These are phyloP conservation scores for Glomeris maerens DNA, from an alignment of 1,140 invertebrate genomes.

Conservation along the genomic window DNA sequence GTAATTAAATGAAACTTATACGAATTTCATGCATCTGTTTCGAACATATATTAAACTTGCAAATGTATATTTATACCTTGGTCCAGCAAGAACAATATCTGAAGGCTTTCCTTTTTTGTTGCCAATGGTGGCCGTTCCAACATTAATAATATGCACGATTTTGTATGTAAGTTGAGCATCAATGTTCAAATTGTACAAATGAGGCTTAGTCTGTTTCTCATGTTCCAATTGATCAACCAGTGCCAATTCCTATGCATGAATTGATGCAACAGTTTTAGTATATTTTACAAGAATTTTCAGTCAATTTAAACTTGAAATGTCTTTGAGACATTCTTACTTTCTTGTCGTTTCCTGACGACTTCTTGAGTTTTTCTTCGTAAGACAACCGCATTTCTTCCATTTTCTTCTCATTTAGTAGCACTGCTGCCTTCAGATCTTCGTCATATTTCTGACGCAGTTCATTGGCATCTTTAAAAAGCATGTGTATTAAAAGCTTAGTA, in stretches of 20 bases:
- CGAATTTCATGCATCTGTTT: too few relatives aligned
- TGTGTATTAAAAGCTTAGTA: not conserved
- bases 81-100: constrained; percentile 38
- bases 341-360: constrained; percentile 28
- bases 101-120: constrained; percentile 31
- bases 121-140: constrained; percentile 35
- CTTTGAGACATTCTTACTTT: not conserved
- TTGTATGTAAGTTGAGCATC: constrained; percentile 42
- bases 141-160: constrained; percentile 40
- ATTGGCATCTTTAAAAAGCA: constrained; percentile 24
- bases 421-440: constrained; percentile 38
- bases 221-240: constrained; percentile 31
- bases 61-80: too few relatives aligned
- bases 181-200: constrained; percentile 45
- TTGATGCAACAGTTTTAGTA: too few relatives aligned
- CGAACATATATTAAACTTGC: too few relatives aligned
- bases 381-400: constrained; percentile 39
- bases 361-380: constrained; percentile 39
- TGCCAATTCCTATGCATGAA: too few relatives aligned
- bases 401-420: constrained; percentile 41
- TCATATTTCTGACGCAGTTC: constrained; percentile 29
- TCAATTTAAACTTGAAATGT: constrained; percentile 3
- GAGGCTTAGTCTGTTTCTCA: constrained; percentile 37
- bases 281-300: constrained; percentile 3
- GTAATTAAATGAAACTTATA: too few relatives aligned